Base-by-base conservation (phyloP, 2,113 vertebrate genomes). In the Nothocercus julius region DNA sequence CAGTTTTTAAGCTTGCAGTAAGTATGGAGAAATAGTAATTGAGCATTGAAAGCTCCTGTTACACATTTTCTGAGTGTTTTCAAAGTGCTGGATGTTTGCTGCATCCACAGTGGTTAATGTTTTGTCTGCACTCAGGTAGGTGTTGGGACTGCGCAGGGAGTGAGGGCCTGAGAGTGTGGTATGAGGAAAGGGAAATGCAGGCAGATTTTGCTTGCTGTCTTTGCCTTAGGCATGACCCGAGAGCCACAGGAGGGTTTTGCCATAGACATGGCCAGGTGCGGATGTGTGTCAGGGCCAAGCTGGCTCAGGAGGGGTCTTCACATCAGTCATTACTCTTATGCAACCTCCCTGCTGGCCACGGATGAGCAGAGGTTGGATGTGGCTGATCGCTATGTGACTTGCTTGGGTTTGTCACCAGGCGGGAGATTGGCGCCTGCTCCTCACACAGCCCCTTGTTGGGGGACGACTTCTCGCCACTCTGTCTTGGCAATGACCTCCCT, bases 401-500 rank as follows among this genome's bases (percentile, higher is more conserved):
- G 18, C 25, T 53, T 5, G 67, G 28, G 9, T 45, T 77, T 63
- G 92, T 5, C 79, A 49, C 67, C 59, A 6, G 83, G n/a, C 19
- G 30, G 67, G 69, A 42, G 63, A 58, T 3, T 27, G 44, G 70
- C 4, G 58, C 19, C 63, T 72, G 73, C 67, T 34, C 20, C 40
- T 47, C 0, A 1, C 3, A 16, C 5, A 74, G 34, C 7, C 25
- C 6, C 32, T 44, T 25, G 38, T 47, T 32, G 0, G 3, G 47
- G 42, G 4, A 1, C 51, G 72, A 66, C 22, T 70, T 91, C n/a
- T 34, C 24, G 28, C 64, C 1, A 0, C 68, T 20, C 8, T 83
- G 76, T 83, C 88, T 86, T 34, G 62, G 27, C 3, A 0, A 4
- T 83, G 93, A 90, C 88, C 76, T 93, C 27, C 44, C 76, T 80